Percentiles rank a stretch among this genome's conserved stretches.
Conservation (phyloP, 2,797 vertebrate species). For the Melanotaenia boesemani region DNA sequence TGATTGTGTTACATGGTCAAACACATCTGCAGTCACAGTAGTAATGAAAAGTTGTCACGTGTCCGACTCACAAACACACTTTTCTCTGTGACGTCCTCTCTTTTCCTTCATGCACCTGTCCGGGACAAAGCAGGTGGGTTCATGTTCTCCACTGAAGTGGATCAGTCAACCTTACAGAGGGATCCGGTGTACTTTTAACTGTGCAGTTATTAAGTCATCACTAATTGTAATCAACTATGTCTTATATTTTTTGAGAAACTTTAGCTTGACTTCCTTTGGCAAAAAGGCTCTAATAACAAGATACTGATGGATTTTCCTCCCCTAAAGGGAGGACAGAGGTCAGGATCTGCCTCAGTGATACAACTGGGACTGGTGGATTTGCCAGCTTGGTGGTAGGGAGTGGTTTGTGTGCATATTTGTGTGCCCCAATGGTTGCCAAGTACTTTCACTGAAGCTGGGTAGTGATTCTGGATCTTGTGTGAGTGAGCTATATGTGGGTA, state of each 20-base stretch:
- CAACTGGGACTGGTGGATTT: not conserved
- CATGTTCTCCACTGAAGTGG: slow-evolving; percentile 45
- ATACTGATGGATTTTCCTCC: slow-evolving; percentile 31
- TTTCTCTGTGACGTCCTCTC: not conserved
- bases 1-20: not conserved
- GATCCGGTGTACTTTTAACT: slow-evolving; percentile 43
- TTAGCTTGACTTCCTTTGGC: slow-evolving; percentile 7
- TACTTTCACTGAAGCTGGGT: slow-evolving; percentile 75
- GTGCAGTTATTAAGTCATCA: slow-evolving; percentile 56
- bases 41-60: not conserved
- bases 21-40: not conserved
- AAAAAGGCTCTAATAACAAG: slow-evolving; percentile 21
- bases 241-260: slow-evolving; percentile 22
- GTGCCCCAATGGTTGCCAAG: slow-evolving; percentile 25
- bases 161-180: slow-evolving; percentile 54
- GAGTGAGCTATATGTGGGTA: not conserved
- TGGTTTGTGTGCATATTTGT: slow-evolving; percentile 37
- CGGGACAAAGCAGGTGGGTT: slow-evolving; percentile 61
- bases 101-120: slow-evolving; percentile 62
- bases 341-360: not conserved
- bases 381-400: not conserved
- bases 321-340: slow-evolving; percentile 25
- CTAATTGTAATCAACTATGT: slow-evolving; percentile 50
- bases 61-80: not conserved
- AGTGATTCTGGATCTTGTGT: slow-evolving; percentile 21